Evolutionary conservation across 2,888 invertebrate genomes (phyloP).

Genomic region (Pandemis cinnamomeana): DNA sequence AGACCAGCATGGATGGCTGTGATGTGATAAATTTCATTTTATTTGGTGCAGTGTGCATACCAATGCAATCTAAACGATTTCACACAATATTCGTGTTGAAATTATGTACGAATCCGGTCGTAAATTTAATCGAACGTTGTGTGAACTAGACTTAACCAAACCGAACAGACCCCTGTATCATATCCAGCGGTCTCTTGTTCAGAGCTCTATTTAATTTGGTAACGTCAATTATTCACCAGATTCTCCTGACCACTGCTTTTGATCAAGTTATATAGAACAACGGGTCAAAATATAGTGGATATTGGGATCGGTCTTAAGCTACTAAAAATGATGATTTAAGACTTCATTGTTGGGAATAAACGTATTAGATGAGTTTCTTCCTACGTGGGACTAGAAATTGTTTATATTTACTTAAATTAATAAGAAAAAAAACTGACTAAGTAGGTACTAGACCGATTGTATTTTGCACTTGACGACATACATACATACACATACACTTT

Average conservation of each 20-base stretch:
- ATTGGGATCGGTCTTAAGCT: neutral
- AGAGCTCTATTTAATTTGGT: conserved; percentile 12
- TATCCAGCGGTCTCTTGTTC: no score
- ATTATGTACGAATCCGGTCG: conserved; percentile 2
- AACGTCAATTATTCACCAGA: neutral
- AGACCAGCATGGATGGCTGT: no score
- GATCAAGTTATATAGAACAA: neutral
- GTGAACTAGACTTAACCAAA: conserved; percentile 4
- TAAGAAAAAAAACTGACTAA: neutral
- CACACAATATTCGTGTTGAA: conserved; percentile 11
- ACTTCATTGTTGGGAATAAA: conserved; percentile 9
- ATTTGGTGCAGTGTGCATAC: neutral
- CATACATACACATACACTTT: no score
- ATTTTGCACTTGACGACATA: no score
- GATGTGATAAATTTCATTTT: no score
- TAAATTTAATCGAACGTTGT: conserved; percentile 22
- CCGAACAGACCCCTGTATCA: neutral
- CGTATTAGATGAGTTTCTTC: conserved; percentile 18
- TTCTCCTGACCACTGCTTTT: neutral
- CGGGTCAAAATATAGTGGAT: conserved; percentile 7
- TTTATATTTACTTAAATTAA: neutral
- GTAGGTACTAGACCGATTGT: no score
- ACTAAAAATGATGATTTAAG: conserved; percentile 36
- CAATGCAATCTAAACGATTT: neutral
- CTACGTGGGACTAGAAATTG: neutral